A percentile compares a stretch with the other conserved stretches of the same genome.
Evolutionary conservation across 2,113 vertebrate genomes (phyloP).

Genomic region (Empidonax alnorum): DNA sequence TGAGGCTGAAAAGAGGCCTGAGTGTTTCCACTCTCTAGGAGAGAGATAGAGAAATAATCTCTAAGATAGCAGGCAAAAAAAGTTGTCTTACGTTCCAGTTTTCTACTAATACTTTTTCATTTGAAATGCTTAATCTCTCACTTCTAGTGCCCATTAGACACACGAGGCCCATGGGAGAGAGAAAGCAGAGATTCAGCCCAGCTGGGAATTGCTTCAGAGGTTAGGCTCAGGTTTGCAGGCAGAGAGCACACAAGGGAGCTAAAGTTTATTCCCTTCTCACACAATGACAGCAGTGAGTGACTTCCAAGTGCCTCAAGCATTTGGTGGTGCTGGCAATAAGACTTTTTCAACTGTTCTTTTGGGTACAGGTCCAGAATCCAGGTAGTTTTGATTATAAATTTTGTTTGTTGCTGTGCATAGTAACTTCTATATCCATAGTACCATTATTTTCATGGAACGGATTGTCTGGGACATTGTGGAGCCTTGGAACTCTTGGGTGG

Average conservation of each 20-base stretch:
- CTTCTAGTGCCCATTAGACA: not conserved
- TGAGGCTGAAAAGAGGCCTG: not conserved
- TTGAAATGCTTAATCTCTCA: not conserved
- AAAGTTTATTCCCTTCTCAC: not conserved
- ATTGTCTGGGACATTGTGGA: not conserved
- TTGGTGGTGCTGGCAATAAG: not conserved
- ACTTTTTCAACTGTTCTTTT: not conserved
- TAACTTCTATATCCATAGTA: not conserved
- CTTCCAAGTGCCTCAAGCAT: not conserved
- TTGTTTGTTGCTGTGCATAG: not conserved
- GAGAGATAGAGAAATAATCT: not conserved
- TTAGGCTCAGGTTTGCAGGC: not conserved
- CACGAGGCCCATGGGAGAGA: not conserved
- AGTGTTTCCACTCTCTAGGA: not conserved
- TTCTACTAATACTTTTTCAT: not conserved
- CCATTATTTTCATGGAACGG: not conserved
- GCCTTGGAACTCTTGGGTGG: not conserved
- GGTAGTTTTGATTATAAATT: not conserved
- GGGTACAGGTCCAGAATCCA: not conserved
- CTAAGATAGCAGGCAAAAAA: not conserved
- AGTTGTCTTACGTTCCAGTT: not conserved
- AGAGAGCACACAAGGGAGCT: not conserved
- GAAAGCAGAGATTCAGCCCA: not conserved
- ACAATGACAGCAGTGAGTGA: not conserved
- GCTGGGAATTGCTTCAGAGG: not conserved